Base-by-base conservation (phyloP, 30 jellyfish, hydroid and myxozoan species). In the Cassiopea xamachana region DNA sequence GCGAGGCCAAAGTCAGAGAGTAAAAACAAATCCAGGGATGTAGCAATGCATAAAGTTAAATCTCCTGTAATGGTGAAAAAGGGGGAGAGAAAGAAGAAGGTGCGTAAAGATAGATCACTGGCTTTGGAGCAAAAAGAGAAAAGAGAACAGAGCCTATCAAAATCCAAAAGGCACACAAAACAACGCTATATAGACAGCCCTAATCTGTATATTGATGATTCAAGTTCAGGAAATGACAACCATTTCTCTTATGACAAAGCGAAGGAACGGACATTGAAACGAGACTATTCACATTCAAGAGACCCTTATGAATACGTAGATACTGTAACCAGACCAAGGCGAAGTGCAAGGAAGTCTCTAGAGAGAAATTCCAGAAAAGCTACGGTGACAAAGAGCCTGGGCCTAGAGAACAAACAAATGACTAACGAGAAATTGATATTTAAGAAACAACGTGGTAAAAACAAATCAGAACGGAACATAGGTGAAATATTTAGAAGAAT, bases 221-320 rank as follows among this genome's bases (percentile, higher is more conserved):
- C 60, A 64, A 49, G 74, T 1, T 49, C 77, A 17, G 8, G 18
- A 8, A 76, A 87, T 60, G 87, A 86, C 60, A 72, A 73, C n/a
- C 73, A 27, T 4, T n/a, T 39, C 16, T 69, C 87, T 1, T 48
- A 45, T 12, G 86, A 67, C 19, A 80, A 59, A 46, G 70, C 51
- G 3, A 47, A 86, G 12, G 75, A 73, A 10, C 13, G 90, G n/a
- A 71, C 58, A 6, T 39, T 67, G 46, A 79, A 71, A 77, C 89
- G 90, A 88, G 95, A 90, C 74, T 88, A 88, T 46, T 90, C 95
- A 4, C 79, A 88, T 49, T 88, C 90, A 27, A 69, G 62, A 80
- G 90, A 70, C 47, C 71, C 45, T 10, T 88, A 78, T 60, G 95
- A 88, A 78, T 88, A 88, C 58, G 95, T 78, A 27, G 90, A 88